Evolutionary conservation across 2,888 invertebrate genomes (phyloP), one percentile per base, ranked within the genome.

Genomic region (Didymodactylos carnosus): DNA sequence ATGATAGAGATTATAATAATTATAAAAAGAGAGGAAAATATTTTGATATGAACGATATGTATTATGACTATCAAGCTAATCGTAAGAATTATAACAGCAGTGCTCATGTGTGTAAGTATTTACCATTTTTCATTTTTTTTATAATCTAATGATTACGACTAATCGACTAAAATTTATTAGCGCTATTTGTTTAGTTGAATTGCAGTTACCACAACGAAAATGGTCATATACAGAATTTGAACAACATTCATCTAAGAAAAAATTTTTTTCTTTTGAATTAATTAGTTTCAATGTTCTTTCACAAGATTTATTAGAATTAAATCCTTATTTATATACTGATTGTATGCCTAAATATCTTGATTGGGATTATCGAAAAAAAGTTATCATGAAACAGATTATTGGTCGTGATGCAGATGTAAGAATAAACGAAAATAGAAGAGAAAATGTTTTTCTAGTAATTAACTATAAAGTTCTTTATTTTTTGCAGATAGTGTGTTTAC

Each of bases 401-500:
- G 80, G 82, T 49, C 82, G 86, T 27, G 80, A 85, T 75, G 87
- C 88, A 75, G 88, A 89, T 83, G 88, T 89, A 84, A 84, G 80
- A 76, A 43, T 49, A 40, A 8, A 71, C 23, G 16, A 62, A 13
- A 14, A 69, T 5, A n/a, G 27, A 39, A 39, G 62, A 40, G 3
- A 14, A 14, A 23, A 70, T 25, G 19, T 35, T 25, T 41, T 53
- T 75, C 8, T 71, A n/a, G 3, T 69, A n/a, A n/a, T n/a, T n/a
- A n/a, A n/a, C n/a, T n/a, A n/a, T n/a, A n/a, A n/a, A n/a, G n/a
- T n/a, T 69, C n/a, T 35, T 73, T 23, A 79, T 77, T 77, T 77
- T 85, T 86, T 72, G n/a, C 83, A 91, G 91, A 88, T 92, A 75
- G 80, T 92, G 75, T 91, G 91, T 81, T 84, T 94, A 11, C 94